phyloP scores from a whole-genome alignment of 1,140 invertebrate genomes.

The Trissolcus basalis region DNA sequence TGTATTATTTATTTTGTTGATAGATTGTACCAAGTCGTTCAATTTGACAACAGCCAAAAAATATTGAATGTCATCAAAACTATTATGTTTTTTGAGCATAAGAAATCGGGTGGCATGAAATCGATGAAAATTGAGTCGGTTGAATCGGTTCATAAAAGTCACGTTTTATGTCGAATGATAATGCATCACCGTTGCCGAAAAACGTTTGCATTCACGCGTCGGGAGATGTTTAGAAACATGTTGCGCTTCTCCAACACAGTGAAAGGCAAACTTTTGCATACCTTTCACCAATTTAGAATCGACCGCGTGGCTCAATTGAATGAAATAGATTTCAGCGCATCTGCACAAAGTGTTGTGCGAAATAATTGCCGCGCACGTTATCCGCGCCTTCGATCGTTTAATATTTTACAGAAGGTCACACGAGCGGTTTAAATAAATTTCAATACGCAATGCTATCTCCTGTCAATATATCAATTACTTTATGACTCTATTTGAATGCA shows the following conservation, averaged over 20 bases:
- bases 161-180: not conserved
- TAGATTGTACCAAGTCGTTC: no score
- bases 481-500: slow-evolving; percentile 33
- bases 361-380: slow-evolving; percentile 29
- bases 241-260: slow-evolving; percentile 50
- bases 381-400: slow-evolving; percentile 26
- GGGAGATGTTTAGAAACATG: slow-evolving; percentile 45
- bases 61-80: no score
- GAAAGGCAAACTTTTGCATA: slow-evolving; percentile 54
- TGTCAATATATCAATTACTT: slow-evolving; percentile 42
- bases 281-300: slow-evolving; percentile 58
- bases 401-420: slow-evolving; percentile 53
- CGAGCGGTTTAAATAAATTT: slow-evolving; percentile 42
- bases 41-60: no score
- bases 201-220: slow-evolving; percentile 8
- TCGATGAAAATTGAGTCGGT: not conserved
- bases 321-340: slow-evolving; percentile 53
- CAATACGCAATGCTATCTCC: slow-evolving; percentile 30
- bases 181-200: slow-evolving; percentile 28
- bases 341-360: slow-evolving; percentile 20
- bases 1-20: no score
- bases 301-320: slow-evolving; percentile 45
- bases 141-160: not conserved
- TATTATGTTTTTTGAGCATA: no score
- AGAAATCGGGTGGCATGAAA: no score